Percentiles rank a stretch among this genome's conserved stretches.
Conservation (phyloP, 2,113 vertebrate genomes). For the Oreochromis spilurus region DNA sequence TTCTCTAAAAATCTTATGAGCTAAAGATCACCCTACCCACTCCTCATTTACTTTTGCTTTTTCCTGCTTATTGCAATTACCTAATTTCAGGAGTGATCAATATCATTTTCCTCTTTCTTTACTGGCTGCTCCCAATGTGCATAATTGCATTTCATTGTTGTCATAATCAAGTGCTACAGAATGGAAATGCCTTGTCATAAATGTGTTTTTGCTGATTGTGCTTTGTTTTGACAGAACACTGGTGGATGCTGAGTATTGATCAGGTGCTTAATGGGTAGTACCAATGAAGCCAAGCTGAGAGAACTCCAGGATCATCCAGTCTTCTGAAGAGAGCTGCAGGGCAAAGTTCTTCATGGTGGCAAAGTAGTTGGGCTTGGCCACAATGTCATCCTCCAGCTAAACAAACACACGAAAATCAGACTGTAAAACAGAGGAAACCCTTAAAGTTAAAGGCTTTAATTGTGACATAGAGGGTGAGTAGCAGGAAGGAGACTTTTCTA, state of each 20-base stretch:
- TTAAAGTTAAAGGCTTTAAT: neutral
- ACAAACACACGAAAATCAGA: neutral
- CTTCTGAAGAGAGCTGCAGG: constrained; percentile 93
- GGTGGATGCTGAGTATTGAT: neutral
- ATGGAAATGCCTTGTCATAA: neutral
- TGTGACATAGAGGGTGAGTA: neutral
- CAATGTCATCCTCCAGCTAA: constrained; percentile 97
- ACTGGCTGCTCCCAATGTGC: neutral
- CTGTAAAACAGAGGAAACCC: neutral
- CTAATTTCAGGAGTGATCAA: neutral
- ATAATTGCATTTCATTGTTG: neutral
- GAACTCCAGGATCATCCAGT: constrained; percentile 99
- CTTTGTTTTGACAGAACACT: neutral
- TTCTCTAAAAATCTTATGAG: neutral
- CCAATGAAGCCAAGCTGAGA: constrained; percentile 98
- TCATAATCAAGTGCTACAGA: neutral
- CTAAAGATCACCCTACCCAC: neutral
- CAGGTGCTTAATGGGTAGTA: constrained; percentile 53
- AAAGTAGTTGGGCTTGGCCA: constrained; percentile 99
- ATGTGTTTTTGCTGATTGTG: neutral
- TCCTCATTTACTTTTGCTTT: neutral
- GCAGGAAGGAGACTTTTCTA: constrained; percentile 10
- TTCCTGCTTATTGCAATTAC: neutral
- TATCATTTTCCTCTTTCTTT: neutral
- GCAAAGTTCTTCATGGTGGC: constrained; percentile 99